phyloP scores from a whole-genome alignment of 2,888 invertebrate species.

The Zele albiditarsus region DNA sequence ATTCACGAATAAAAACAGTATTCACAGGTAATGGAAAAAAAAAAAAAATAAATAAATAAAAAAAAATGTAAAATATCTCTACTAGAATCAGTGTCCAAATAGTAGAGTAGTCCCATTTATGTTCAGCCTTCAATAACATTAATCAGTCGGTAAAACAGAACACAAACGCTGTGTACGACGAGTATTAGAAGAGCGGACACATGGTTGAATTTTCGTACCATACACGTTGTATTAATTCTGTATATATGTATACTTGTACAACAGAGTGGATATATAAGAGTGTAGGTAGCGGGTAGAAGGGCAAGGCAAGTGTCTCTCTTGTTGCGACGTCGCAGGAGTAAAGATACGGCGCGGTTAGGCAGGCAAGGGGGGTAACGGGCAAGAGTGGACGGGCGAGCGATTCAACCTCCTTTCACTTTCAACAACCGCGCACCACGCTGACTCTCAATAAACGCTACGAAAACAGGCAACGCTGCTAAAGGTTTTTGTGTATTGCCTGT shows the following conservation, averaged over 20 bases:
- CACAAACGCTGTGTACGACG: neutral
- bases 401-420: slow-evolving; percentile 74
- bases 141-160: neutral
- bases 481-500: slow-evolving; percentile 52
- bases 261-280: neutral
- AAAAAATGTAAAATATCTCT: too few relatives aligned
- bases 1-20: too few relatives aligned
- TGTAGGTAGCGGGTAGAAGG: slow-evolving; percentile 30
- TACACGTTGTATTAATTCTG: neutral
- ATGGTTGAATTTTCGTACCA: neutral
- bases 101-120: neutral
- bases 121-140: neutral
- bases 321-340: slow-evolving; percentile 43
- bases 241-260: neutral
- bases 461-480: slow-evolving; percentile 64
- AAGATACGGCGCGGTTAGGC: slow-evolving; percentile 59
- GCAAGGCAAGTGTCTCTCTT: slow-evolving; percentile 46
- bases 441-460: slow-evolving; percentile 53
- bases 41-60: too few relatives aligned
- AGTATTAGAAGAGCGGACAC: neutral
- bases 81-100: neutral
- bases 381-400: slow-evolving; percentile 68
- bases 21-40: too few relatives aligned
- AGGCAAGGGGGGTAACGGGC: slow-evolving; percentile 64
- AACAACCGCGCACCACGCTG: slow-evolving; percentile 59